phyloP scores from a whole-genome alignment of 2,797 vertebrate genomes.

The Cynopterus sphinx region DNA sequence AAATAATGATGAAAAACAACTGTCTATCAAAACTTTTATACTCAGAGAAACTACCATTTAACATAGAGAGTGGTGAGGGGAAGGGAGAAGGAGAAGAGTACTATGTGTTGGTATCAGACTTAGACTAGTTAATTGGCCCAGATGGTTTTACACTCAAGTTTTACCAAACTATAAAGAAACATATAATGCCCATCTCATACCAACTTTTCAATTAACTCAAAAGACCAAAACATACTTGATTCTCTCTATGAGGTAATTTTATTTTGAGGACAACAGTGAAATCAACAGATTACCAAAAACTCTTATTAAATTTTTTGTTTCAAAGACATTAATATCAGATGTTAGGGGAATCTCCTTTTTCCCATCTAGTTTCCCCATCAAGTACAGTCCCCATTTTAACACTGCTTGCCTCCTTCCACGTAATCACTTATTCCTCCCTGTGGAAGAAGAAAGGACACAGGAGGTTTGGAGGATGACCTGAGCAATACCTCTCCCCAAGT shows the following conservation, averaged over 20 bases:
- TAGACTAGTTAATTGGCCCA: neutral
- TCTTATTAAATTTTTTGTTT: neutral
- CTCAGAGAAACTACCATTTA: neutral
- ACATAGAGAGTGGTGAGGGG: neutral
- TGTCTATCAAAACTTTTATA: neutral
- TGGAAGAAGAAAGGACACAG: neutral
- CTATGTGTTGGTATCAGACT: neutral
- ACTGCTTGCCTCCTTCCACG: neutral
- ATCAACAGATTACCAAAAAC: neutral
- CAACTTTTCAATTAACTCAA: neutral
- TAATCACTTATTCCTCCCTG: neutral
- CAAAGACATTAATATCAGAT: neutral
- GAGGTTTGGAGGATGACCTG: neutral
- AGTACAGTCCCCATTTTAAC: neutral
- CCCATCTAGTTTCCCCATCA: neutral
- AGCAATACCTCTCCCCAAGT: neutral
- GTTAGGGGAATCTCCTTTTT: neutral
- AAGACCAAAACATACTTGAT: neutral
- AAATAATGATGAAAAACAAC: neutral
- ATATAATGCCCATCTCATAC: neutral
- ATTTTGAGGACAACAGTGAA: neutral
- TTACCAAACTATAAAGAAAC: neutral
- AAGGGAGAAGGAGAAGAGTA: neutral
- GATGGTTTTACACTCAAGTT: neutral
- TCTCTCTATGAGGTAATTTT: neutral